phyloP scores from a whole-genome alignment of 1,140 invertebrate species.

The Holotrichia oblita region DNA sequence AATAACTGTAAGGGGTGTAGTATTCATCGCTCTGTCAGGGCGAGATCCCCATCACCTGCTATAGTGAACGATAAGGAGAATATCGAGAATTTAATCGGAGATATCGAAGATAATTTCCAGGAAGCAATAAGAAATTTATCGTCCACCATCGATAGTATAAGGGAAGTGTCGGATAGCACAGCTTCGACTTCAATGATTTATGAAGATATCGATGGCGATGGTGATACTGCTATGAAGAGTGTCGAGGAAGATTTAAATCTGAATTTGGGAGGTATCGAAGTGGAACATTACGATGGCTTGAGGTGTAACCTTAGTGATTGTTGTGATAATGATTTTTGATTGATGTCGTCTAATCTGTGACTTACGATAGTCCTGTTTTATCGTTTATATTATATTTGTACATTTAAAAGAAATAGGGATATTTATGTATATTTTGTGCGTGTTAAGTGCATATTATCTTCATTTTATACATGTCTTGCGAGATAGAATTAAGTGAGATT shows the following conservation, averaged over 20 bases:
- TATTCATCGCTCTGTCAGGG: neutral
- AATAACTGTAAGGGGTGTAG: neutral
- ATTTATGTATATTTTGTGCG: no score
- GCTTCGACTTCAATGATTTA: constrained; percentile 4
- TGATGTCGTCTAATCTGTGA: no score
- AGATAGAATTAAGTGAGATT: no score
- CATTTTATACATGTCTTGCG: no score
- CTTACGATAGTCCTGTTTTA: no score
- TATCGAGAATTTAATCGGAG: neutral
- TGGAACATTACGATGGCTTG: neutral
- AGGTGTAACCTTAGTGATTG: neutral
- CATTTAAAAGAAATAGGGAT: no score
- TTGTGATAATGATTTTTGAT: constrained; percentile 20
- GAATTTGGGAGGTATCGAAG: neutral
- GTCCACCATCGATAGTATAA: neutral
- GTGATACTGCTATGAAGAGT: neutral
- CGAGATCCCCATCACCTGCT: neutral
- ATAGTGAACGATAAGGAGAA: neutral
- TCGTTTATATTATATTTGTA: no score
- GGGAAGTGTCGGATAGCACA: neutral
- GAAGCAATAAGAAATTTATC: neutral
- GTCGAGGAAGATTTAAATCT: neutral
- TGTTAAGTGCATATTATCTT: no score
- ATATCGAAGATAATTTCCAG: constrained; percentile 5
- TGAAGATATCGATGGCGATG: constrained; percentile 10